phyloP scores from a whole-genome alignment of 1,140 invertebrate species.

The Delia radicum region DNA sequence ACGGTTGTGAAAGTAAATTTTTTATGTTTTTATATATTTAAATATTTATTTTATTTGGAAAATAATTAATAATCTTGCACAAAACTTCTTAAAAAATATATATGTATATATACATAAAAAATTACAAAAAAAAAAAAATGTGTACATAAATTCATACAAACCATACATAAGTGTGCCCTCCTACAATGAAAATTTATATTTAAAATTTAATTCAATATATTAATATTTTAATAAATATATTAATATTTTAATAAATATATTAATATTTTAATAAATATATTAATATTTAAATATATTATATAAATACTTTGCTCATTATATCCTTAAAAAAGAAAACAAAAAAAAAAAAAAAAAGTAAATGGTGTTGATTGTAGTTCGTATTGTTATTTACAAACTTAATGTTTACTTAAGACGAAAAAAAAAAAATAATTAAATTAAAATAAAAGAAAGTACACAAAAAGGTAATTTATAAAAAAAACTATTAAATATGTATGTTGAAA shows the following conservation, averaged over 20 bases:
- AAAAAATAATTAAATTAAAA: too few relatives aligned
- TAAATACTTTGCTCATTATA: conserved; percentile 6
- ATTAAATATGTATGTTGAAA: neutral
- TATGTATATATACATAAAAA: neutral
- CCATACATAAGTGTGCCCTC: conserved; percentile 9
- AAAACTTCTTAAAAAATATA: neutral
- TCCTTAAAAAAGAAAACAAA: neutral
- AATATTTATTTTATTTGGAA: neutral
- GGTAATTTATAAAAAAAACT: too few relatives aligned
- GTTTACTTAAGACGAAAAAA: too few relatives aligned
- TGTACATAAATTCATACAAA: neutral
- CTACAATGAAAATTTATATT: neutral
- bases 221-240: neutral
- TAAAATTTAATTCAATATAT: neutral
- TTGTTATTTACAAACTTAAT: neutral
- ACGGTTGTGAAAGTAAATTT: neutral
- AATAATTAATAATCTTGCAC: neutral
- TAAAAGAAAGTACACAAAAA: neutral
- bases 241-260: neutral
- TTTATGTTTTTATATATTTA: neutral
- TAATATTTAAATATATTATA: too few relatives aligned
- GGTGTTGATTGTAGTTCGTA: conserved; percentile 2
- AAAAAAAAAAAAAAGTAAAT: neutral
- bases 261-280: neutral
- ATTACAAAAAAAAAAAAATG: too few relatives aligned